A percentile compares a stretch with the other conserved stretches of the same genome.
These are phyloP conservation scores for Chitala chitala DNA, from an alignment of 2,113 vertebrate genomes.

Conservation along the genomic window DNA sequence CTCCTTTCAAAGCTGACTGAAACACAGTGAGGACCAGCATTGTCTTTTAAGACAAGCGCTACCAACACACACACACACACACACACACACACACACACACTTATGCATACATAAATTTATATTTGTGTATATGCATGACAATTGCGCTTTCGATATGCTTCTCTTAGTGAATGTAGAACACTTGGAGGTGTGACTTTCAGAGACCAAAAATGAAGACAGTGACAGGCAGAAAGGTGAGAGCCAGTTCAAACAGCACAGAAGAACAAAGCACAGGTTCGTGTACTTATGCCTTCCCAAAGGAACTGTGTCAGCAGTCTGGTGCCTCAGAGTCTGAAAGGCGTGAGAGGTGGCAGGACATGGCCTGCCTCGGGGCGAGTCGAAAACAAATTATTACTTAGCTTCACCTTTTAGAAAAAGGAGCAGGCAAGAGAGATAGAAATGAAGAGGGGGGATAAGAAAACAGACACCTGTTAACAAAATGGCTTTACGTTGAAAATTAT, in stretches of 20 bases:
- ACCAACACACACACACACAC: no score
- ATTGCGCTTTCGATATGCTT: neutral
- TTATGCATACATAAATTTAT: no score
- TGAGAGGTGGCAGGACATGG: slow-evolving; percentile 53
- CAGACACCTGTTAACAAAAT: slow-evolving; percentile 39
- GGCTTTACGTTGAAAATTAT: slow-evolving; percentile 35
- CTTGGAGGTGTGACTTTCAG: neutral
- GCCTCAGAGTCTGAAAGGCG: slow-evolving; percentile 56
- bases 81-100: no score
- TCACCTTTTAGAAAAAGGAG: slow-evolving; percentile 30
- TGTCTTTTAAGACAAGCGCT: no score
- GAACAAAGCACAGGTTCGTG: slow-evolving; percentile 41
- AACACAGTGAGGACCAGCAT: no score
- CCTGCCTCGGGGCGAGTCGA: slow-evolving; percentile 45
- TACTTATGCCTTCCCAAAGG: slow-evolving; percentile 45
- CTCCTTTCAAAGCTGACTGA: no score
- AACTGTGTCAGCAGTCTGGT: slow-evolving; percentile 39
- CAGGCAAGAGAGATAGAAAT: slow-evolving; percentile 13
- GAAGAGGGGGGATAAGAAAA: slow-evolving; percentile 21
- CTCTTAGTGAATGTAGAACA: neutral
- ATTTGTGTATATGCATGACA: no score
- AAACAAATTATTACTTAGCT: slow-evolving; percentile 54
- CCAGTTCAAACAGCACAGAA: slow-evolving; percentile 29
- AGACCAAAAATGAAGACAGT: slow-evolving; percentile 6
- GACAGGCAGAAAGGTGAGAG: neutral